Percentiles rank a stretch among this genome's conserved stretches.
These are phyloP conservation scores for Ianthella basta DNA, from an alignment of 37 sponge, comb jelly and placozoan genomes.

Conservation along the genomic window DNA sequence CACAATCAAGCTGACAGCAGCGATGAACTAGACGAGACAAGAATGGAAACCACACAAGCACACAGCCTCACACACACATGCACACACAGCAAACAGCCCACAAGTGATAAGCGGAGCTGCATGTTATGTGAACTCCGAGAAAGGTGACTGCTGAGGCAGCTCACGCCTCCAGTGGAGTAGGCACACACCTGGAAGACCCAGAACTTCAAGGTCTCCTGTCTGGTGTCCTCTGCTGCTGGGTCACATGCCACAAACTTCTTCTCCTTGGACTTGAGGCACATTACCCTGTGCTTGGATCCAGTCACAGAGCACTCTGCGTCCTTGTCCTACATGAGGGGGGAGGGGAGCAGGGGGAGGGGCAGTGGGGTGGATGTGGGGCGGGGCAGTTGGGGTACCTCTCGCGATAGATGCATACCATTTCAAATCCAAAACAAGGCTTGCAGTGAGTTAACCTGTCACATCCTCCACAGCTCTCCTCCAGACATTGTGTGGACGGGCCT, in stretches of 20 bases:
- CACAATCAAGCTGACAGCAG: constrained; percentile 9
- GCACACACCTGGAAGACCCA: constrained; percentile 26
- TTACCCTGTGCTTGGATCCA: not conserved
- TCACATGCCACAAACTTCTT: constrained; percentile 26
- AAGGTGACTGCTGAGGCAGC: not conserved
- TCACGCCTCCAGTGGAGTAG: no score
- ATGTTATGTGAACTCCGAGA: not conserved
- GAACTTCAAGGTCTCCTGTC: not conserved
- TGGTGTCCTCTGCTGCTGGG: not conserved
- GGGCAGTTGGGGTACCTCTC: no score
- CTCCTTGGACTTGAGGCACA: not conserved
- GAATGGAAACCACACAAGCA: no score
- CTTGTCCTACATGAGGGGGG: no score
- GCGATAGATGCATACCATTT: not conserved
- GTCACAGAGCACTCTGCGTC: not conserved
- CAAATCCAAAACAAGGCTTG: not conserved
- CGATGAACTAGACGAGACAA: not conserved
- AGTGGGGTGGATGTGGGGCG: no score
- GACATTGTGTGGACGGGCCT: not conserved
- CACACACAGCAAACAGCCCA: not conserved
- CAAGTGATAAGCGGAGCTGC: not conserved
- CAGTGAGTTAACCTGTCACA: constrained; percentile 25
- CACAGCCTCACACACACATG: not conserved
- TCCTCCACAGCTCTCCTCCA: constrained; percentile 25
- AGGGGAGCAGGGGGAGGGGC: no score